Conservation (phyloP, 2,888 invertebrate genomes). For the Helleia helle region DNA sequence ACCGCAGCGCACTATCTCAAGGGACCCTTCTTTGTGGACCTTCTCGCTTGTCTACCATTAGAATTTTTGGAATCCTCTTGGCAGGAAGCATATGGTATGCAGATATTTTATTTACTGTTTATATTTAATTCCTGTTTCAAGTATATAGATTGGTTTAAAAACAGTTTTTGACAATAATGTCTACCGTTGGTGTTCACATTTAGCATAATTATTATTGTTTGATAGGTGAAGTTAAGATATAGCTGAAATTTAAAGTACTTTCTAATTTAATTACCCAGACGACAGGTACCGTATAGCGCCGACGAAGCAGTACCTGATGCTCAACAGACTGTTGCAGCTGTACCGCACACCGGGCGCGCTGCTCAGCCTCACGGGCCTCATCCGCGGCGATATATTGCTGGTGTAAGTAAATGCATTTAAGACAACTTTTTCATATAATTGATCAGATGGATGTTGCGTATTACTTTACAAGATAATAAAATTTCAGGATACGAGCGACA, state of each 20-base stretch:
- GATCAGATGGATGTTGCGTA: too few species aligned
- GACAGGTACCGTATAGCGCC: constrained; percentile 29
- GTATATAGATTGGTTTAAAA: too few species aligned
- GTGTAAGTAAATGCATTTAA: constrained; percentile 39
- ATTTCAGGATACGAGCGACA: constrained; percentile 38
- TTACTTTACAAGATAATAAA: too few species aligned
- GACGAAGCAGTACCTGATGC: constrained; percentile 39
- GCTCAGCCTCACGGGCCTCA: constrained; percentile 29
- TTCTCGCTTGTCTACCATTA: constrained; percentile 39
- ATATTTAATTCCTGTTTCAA: too few species aligned
- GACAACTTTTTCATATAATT: too few species aligned
- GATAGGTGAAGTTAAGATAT: too few species aligned
- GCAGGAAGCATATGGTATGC: constrained; percentile 30
- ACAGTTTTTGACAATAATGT: too few species aligned
- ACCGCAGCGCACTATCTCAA: constrained; percentile 49
- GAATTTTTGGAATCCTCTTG: constrained; percentile 37
- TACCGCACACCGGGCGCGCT: constrained; percentile 48
- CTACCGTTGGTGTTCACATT: too few species aligned
- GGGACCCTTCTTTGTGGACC: constrained; percentile 42
- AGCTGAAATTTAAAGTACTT: too few species aligned
- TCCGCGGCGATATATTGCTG: constrained; percentile 41
- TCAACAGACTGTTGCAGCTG: constrained; percentile 49
- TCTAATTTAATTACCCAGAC: background rate
- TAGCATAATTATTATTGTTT: too few species aligned
- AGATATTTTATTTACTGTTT: too few species aligned